Conservation (phyloP, 2,888 invertebrate genomes). For the Allophyes oxyacanthae region DNA sequence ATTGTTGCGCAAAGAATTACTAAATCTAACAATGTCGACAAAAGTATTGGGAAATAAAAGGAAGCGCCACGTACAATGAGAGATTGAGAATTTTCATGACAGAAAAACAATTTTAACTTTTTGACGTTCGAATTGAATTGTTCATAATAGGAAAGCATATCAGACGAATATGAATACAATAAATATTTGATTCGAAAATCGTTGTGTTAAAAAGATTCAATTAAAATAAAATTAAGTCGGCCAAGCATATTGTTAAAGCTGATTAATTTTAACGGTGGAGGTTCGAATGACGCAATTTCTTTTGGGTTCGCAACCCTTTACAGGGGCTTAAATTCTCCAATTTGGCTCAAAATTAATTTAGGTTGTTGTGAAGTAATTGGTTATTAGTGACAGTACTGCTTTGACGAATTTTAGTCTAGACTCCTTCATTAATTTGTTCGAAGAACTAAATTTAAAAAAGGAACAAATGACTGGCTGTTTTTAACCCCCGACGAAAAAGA, state of each 20-base stretch:
- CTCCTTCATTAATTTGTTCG: slow-evolving; percentile 4
- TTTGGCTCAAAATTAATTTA: slow-evolving; percentile 53
- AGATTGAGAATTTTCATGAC: too few relatives aligned
- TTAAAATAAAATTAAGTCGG: slow-evolving; percentile 45
- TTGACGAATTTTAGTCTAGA: slow-evolving; percentile 33
- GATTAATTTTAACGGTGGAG: slow-evolving; percentile 56
- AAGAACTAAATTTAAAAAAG: background rate
- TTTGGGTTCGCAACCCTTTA: slow-evolving; percentile 52
- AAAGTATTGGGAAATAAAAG: too few relatives aligned
- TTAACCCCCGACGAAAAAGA: too few relatives aligned
- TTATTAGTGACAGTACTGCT: slow-evolving; percentile 39
- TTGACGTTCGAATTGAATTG: too few relatives aligned
- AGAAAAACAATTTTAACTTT: too few relatives aligned
- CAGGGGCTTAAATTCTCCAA: slow-evolving; percentile 49
- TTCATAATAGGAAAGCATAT: too few relatives aligned
- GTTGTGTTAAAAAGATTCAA: slow-evolving; percentile 33
- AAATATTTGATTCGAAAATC: slow-evolving; percentile 8
- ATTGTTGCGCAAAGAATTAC: too few relatives aligned
- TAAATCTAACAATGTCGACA: too few relatives aligned
- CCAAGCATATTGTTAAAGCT: slow-evolving; percentile 56
- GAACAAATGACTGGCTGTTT: background rate
- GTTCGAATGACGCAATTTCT: slow-evolving; percentile 56
- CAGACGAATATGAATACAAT: slow-evolving; percentile 14
- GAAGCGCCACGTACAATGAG: too few relatives aligned
- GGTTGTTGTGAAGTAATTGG: slow-evolving; percentile 44